Evolutionary conservation across 2,113 vertebrate species (phyloP).

Genomic region (Fulica atra): DNA sequence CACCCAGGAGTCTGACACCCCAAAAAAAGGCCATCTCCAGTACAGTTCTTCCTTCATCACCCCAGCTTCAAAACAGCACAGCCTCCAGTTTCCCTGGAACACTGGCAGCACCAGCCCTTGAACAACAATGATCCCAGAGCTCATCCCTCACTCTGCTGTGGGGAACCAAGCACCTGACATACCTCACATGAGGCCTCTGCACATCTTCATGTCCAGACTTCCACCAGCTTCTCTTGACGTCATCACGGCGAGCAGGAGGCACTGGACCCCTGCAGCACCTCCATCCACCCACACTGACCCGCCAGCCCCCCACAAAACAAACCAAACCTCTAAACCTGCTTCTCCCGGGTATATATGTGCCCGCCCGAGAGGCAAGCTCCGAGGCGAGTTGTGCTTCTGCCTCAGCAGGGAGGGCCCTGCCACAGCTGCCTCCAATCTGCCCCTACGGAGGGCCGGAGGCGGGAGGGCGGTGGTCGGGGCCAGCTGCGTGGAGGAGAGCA

Average conservation of each 20-base stretch:
- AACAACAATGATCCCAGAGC: background rate
- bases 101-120: background rate
- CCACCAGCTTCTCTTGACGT: accelerated
- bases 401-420: accelerated
- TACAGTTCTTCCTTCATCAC: accelerated
- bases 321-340: accelerated
- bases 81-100: accelerated
- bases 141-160: background rate
- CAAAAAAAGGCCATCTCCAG: no score
- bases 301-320: no score
- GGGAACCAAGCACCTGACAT: accelerated
- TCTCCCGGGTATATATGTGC: accelerated
- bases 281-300: no score
- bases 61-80: accelerated
- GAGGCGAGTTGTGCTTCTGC: accelerated
- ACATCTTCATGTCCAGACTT: accelerated
- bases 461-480: background rate
- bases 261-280: no score
- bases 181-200: background rate
- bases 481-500: background rate
- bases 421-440: accelerated
- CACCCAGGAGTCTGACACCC: accelerated
- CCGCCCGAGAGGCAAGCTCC: background rate
- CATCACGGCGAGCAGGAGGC: accelerated
- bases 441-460: no score